Conservation (phyloP, 2,888 invertebrate genomes). For the Drosophila melanocephala region DNA sequence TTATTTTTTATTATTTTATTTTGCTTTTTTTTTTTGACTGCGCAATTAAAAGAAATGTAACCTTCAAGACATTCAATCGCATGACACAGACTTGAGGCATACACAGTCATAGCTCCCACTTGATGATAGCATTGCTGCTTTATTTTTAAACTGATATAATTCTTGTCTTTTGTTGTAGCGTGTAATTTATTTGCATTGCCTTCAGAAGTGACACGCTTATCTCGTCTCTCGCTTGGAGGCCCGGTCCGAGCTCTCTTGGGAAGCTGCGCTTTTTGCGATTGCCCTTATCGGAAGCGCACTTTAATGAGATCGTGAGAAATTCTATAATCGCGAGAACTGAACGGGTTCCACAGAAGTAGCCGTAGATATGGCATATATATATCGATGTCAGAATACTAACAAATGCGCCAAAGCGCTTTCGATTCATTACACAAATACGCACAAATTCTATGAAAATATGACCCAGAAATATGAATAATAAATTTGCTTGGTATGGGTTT, state of each 20-base stretch:
- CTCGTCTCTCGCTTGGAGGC: slow-evolving; percentile 20
- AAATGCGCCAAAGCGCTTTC: slow-evolving; percentile 52
- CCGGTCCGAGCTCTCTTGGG: slow-evolving; percentile 31
- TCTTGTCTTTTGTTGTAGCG: slow-evolving; percentile 11
- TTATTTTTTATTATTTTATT: slow-evolving; percentile 15
- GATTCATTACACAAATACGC: slow-evolving; percentile 33
- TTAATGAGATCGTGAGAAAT: slow-evolving; percentile 70
- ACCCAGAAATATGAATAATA: slow-evolving; percentile 37
- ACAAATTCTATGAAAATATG: slow-evolving; percentile 25
- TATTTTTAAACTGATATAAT: slow-evolving; percentile 16
- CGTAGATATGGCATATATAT: background rate
- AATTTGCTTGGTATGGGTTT: slow-evolving; percentile 27
- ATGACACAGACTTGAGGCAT: slow-evolving; percentile 49
- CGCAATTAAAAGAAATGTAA: slow-evolving; percentile 75
- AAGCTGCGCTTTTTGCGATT: slow-evolving; percentile 49
- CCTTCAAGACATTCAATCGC: slow-evolving; percentile 72
- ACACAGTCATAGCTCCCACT: slow-evolving; percentile 31
- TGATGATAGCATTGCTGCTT: slow-evolving; percentile 48
- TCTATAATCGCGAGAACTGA: slow-evolving; percentile 16
- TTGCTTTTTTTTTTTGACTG: slow-evolving; percentile 53
- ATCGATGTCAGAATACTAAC: slow-evolving; percentile 28
- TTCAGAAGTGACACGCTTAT: slow-evolving; percentile 41
- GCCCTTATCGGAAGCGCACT: slow-evolving; percentile 57
- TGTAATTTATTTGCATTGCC: slow-evolving; percentile 16
- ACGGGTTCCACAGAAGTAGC: background rate